Evolutionary conservation across 23 tunicate genomes (phyloP), one percentile per base, ranked within the genome.

Genomic region (Ciona savignyi): DNA sequence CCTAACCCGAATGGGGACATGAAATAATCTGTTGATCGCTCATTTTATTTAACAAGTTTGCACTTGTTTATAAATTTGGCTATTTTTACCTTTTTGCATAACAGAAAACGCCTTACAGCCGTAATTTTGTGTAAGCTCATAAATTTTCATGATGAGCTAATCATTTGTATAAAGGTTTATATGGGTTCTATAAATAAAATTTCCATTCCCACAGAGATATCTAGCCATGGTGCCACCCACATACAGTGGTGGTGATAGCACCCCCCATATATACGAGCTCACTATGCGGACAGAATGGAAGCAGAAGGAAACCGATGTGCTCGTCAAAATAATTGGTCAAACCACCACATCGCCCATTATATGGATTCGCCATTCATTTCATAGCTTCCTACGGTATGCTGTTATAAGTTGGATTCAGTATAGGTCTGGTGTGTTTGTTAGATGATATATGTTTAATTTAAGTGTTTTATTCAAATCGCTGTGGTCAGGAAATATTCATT

Each of bases 341-440:
- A 71, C 42, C 24, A 65, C 68, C 2, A 2, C 25, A 2, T 33
- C 68, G 15, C 96, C 96, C 51, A 33, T 81, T 29, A 32, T 81
- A 1, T 88, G 96, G 96, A 30, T 88, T 3, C 78, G 96, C 23
- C 81, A 70, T 34, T 42, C 83, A 65, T 88, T 68, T 56, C 67
- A 72, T 0, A 86, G 96, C 0, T 27, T 73, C 15, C 51, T 88
- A 21, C 81, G 96, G 96, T 88, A 19, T 22, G 27, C 23, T 66
- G 29, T 66, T n/a, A n/a, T n/a, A n/a, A n/a, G n/a, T n/a, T n/a
- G n/a, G 0, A 24, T 66, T 23, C 70, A 22, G 26, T 66, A 23
- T 22, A 66, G 0, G 24, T 22, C 20, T 0, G n/a, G 24, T 66
- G 0, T 22, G 19, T 20, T 66, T 0, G 19, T 0, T 23, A 23